These are phyloP conservation scores for Gobio occitaniae DNA, from an alignment of 2,797 vertebrate genomes.

Conservation along the genomic window DNA sequence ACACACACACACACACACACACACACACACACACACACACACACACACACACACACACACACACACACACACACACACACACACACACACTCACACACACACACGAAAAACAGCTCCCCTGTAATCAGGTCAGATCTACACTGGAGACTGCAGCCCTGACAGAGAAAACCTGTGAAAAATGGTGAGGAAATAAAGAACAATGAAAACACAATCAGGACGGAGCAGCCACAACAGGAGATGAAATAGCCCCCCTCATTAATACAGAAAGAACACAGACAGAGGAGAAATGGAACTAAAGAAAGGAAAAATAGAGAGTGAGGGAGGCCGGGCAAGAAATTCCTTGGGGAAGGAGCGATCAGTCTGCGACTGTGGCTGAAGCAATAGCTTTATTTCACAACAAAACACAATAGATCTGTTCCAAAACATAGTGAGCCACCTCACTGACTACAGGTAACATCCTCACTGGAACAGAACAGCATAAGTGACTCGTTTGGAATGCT, in stretches of 20 bases:
- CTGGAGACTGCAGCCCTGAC: conserved; percentile 60
- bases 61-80: conserved; percentile 36
- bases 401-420: conserved; percentile 21
- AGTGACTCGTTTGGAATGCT: background rate
- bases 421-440: background rate
- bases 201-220: conserved; percentile 58
- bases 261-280: conserved; percentile 48
- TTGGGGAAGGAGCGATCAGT: conserved; percentile 36
- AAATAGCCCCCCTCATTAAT: conserved; percentile 60
- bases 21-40: too few species aligned
- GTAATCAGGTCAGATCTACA: conserved; percentile 61
- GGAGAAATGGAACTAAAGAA: conserved; percentile 45
- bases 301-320: conserved; percentile 13
- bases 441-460: conserved; percentile 5
- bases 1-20: too few species aligned
- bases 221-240: conserved; percentile 50
- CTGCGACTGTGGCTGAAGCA: conserved; percentile 42
- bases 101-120: conserved; percentile 32
- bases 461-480: background rate
- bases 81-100: conserved; percentile 27
- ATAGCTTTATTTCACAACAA: conserved; percentile 42
- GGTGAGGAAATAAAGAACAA: conserved; percentile 63
- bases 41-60: background rate
- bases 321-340: conserved; percentile 35
- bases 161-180: conserved; percentile 65